Evolutionary conservation across 2,113 vertebrate species (phyloP), one percentile per base, ranked within the genome.

Genomic region (Siniperca chuatsi): DNA sequence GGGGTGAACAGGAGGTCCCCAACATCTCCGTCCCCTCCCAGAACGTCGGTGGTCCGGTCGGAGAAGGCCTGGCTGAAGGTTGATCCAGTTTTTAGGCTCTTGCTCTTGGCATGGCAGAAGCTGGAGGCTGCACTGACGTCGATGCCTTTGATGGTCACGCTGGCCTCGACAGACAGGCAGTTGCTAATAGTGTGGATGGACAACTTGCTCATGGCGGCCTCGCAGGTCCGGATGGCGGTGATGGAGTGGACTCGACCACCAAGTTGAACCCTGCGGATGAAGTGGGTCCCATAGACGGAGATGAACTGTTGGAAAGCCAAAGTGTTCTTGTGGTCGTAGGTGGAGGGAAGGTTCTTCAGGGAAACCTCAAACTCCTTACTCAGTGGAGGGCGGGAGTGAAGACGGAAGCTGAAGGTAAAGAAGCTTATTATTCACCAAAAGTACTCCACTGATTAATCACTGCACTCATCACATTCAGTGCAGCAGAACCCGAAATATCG

Each of bases 241-340:
- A 83, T 82, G 58, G 91, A 88, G 60, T 76, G 35, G 6, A 93
- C 84, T 0, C 4, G 44, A 5, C 92, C 90, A 0, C 89, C 92
- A 7, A 93, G 87, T 4, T 87, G 35, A 29, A 92, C 92, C 42
- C 64, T 66, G 6, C 85, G 84, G 66, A 94, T 85, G 54, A 76
- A 93, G 87, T 94, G 92, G 25, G 89, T 93, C 20, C 92, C 91
- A 6, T 87, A 93, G 78, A 89, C 6, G 4, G 84, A n/a, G 68
- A 94, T 74, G 80, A 93, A 94, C 3, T 90, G 88, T 3, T 0
- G 35, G 48, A 80, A 94, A 7, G 71, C 58, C 0, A 78, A n/a
- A 12, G 40, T 58, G 50, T 78, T 81, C 33, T 48, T 70, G 13
- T 66, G 75, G 78, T 84, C 13, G 18, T 66, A 79, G 9, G 46